These are phyloP conservation scores for Lamproptera curius DNA, from an alignment of 2,888 invertebrate genomes.

Conservation along the genomic window DNA sequence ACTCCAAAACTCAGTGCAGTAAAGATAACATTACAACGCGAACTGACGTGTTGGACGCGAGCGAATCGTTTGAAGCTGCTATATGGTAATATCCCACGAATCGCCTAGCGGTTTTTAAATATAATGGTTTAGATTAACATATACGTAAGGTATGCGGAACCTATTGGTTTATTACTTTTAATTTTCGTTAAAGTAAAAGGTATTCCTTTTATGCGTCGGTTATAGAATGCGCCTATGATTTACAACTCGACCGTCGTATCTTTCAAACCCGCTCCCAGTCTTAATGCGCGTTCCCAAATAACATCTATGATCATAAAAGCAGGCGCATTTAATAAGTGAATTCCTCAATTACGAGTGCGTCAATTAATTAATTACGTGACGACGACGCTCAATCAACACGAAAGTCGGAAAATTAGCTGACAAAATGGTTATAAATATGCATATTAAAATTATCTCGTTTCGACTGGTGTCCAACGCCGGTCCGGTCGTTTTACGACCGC, in stretches of 20 bases:
- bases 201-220: slow-evolving; percentile 48
- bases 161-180: slow-evolving; percentile 58
- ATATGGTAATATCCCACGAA: slow-evolving; percentile 30
- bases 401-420: slow-evolving; percentile 60
- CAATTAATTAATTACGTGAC: slow-evolving; percentile 69
- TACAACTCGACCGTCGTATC: slow-evolving; percentile 32
- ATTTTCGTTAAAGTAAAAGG: slow-evolving; percentile 66
- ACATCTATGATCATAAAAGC: slow-evolving; percentile 48
- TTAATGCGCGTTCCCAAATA: slow-evolving; percentile 50
- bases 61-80: slow-evolving; percentile 33
- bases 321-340: slow-evolving; percentile 51
- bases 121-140: slow-evolving; percentile 26
- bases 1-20: slow-evolving; percentile 32
- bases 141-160: slow-evolving; percentile 31
- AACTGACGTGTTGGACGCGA: slow-evolving; percentile 38
- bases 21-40: slow-evolving; percentile 45
- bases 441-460: slow-evolving; percentile 38
- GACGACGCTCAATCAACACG: slow-evolving; percentile 62
- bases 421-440: slow-evolving; percentile 58
- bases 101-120: slow-evolving; percentile 25
- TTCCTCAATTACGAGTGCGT: slow-evolving; percentile 56
- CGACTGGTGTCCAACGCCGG: slow-evolving; percentile 23
- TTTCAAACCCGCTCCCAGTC: slow-evolving; percentile 46
- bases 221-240: slow-evolving; percentile 56
- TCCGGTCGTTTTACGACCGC: slow-evolving; percentile 30